Conservation (phyloP, 2,797 vertebrate genomes). For the Sebastes minor region DNA sequence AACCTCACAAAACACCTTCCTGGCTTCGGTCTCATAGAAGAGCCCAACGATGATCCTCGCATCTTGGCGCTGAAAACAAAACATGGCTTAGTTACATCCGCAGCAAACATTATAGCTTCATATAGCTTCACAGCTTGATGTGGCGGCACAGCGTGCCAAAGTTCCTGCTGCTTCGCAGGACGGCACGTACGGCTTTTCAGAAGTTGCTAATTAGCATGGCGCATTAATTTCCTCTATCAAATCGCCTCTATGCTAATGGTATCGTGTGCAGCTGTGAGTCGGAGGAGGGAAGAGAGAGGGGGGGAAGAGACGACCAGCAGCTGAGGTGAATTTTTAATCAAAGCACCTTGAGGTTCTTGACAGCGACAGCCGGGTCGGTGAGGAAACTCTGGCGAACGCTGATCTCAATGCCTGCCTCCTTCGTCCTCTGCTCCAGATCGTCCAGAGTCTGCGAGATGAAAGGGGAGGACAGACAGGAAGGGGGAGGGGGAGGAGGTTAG, state of each 20-base stretch:
- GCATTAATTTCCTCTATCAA: conserved; percentile 79
- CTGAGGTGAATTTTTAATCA: conserved; percentile 79
- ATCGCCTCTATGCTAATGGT: conserved; percentile 75
- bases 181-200: conserved; percentile 48
- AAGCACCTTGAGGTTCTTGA: conserved; percentile 95
- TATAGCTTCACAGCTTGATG: conserved; percentile 29
- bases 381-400: conserved; percentile 97
- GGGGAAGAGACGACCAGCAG: conserved; percentile 32
- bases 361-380: conserved; percentile 92
- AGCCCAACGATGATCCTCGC: conserved; percentile 96
- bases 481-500: conserved; percentile 31
- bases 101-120: conserved; percentile 26
- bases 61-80: conserved; percentile 87
- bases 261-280: conserved; percentile 62
- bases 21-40: conserved; percentile 95
- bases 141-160: conserved; percentile 30
- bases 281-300: conserved; percentile 15
- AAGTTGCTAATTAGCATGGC: conserved; percentile 68
- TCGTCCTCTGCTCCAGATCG: conserved; percentile 91
- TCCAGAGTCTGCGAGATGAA: conserved; percentile 88
- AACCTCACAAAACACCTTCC: conserved; percentile 97
- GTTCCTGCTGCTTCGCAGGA: conserved; percentile 54
- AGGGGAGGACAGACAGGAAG: conserved; percentile 42
- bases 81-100: conserved; percentile 34
- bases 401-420: conserved; percentile 95